Conservation (phyloP, 2,113 vertebrate genomes). For the Lamprologus callipterus region DNA sequence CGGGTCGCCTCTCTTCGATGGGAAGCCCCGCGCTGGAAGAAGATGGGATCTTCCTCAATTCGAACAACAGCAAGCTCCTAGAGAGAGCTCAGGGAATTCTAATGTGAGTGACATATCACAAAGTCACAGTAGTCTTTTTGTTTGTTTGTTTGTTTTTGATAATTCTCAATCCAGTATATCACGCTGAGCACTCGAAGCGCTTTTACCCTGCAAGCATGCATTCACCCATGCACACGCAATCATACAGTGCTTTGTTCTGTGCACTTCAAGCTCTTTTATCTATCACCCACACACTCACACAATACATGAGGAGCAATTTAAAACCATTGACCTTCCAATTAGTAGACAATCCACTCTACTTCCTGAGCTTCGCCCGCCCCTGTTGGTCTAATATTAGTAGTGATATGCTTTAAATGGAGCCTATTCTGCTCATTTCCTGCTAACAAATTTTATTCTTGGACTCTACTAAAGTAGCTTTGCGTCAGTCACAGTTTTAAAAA, state of each 20-base stretch:
- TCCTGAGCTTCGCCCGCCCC: not conserved
- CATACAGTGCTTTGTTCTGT: not conserved
- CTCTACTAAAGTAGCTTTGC: not conserved
- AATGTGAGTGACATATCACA: constrained; percentile 73
- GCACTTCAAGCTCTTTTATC: not conserved
- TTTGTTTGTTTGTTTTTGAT: not conserved
- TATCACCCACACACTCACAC: not conserved
- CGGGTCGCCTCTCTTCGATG: constrained; percentile 65
- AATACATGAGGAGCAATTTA: not conserved
- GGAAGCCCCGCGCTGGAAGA: constrained; percentile 78
- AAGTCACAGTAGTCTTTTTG: not conserved
- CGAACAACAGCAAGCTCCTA: constrained; percentile 88
- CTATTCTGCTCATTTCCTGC: not conserved
- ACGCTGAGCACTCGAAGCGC: not conserved
- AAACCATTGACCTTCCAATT: not conserved
- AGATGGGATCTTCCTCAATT: constrained; percentile 87
- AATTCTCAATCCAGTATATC: not conserved
- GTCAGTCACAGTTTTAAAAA: not conserved
- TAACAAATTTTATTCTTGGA: not conserved
- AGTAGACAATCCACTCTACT: not conserved
- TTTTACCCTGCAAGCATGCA: not conserved
- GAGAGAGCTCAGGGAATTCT: constrained; percentile 95
- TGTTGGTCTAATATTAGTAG: not conserved
- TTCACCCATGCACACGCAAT: not conserved
- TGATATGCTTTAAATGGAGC: not conserved